Base-by-base conservation (phyloP, 2,888 invertebrate genomes). In the Drosophila yooni region DNA sequence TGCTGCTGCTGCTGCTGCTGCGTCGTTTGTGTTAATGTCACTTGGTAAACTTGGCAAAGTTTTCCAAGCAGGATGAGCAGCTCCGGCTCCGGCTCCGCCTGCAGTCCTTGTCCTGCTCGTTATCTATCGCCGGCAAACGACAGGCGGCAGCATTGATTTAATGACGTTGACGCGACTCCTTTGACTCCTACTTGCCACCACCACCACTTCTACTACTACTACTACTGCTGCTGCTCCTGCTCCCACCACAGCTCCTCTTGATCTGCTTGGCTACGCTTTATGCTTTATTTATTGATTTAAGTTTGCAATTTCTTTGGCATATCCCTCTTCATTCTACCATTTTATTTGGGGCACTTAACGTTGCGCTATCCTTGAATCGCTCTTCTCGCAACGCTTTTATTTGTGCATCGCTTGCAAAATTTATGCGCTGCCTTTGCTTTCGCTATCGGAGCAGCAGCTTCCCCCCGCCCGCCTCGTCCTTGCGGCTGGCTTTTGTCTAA, bases 241-340 rank as follows among this genome's bases (percentile, higher is more conserved):
- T 15, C 36, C 36, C 38, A 38, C 7, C 46, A 25, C 38, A 18
- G 34, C 70, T 58, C 63, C 63, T 40, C 29, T 59, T 67, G 56
- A 53, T 65, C 38, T 53, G 40, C 62, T 31, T 18, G 34, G 61
- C 57, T 57, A n/a, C 69, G 53, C 77, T 81, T 82, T 81, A 85
- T 90, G 90, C 90, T 90, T 90, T 90, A 91, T 90, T 90, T 90
- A 90, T 90, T 90, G 90, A 90, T 90, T 90, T 90, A 91, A 90
- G 88, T 90, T 91, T 88, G 87, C 85, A 81, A 86, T 88, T 83
- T 88, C 83, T 85, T 81, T 70, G 71, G 71, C 58, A 64, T 72
- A 72, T 78, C 69, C 75, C 69, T 78, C 65, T 56, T 60, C 29
- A 62, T 70, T 78, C 74, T 56, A 64, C 50, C 29, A n/a, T 79